A percentile compares a stretch with the other conserved stretches of the same genome.
Conservation (phyloP, 1,140 invertebrate genomes). For the Phymorhynchus buccinoides region DNA sequence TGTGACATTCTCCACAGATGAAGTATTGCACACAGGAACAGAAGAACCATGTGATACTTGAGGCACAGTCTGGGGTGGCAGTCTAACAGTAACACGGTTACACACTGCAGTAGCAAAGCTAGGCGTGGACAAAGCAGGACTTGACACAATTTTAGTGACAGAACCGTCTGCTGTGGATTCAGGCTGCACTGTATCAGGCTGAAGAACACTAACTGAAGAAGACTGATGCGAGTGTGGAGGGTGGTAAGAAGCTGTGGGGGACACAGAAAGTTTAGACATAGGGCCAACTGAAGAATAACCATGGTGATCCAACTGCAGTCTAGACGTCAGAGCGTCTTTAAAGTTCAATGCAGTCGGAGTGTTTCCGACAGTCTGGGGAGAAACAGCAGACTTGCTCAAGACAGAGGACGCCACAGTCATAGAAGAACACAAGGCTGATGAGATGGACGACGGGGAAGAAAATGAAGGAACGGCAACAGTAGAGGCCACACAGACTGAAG, state of each 20-base stretch:
- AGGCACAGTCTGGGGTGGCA: neutral
- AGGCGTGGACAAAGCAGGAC: neutral
- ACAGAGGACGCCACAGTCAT: neutral
- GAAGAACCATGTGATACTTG: neutral
- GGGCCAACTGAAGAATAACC: neutral
- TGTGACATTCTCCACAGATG: neutral
- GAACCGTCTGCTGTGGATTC: neutral
- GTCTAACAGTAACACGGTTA: slow-evolving; percentile 17
- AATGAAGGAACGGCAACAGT: neutral
- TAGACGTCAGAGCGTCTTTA: neutral
- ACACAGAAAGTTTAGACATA: neutral
- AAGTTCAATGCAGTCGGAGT: neutral
- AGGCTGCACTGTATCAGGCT: neutral
- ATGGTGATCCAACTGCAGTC: neutral
- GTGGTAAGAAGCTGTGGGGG: neutral
- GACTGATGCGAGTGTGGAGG: neutral
- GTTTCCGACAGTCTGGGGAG: neutral
- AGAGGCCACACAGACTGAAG: neutral
- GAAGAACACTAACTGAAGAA: neutral
- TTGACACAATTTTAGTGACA: neutral
- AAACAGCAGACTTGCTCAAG: neutral
- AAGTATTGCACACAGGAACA: slow-evolving; percentile 32
- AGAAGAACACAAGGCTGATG: neutral
- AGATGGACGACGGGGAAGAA: neutral
- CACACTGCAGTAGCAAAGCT: neutral